These are phyloP conservation scores for Corythoichthys intestinalis DNA, from an alignment of 2,113 vertebrate genomes.

Conservation along the genomic window DNA sequence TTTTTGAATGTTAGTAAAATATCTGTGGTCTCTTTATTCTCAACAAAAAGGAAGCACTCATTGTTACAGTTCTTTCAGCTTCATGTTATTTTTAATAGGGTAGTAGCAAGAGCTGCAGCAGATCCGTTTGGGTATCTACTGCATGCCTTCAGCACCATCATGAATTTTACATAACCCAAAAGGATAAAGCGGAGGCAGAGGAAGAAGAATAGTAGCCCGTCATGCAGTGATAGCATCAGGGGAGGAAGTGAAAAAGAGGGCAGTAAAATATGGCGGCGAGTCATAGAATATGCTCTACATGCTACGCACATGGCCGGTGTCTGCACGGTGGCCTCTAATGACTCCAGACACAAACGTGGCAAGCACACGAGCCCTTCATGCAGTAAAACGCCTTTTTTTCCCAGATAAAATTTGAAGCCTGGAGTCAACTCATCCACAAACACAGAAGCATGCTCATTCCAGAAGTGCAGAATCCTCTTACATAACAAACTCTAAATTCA, in stretches of 20 bases:
- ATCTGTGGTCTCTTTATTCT: not conserved
- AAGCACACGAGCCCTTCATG: constrained; percentile 27
- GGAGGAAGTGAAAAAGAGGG: constrained; percentile 9
- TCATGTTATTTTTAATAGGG: constrained; percentile 11
- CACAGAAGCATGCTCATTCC: constrained; percentile 12
- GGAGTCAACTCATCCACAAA: constrained; percentile 41
- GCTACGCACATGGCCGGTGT: constrained; percentile 7
- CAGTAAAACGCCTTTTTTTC: constrained; percentile 16
- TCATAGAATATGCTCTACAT: constrained; percentile 9
- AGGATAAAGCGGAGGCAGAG: constrained; percentile 14
- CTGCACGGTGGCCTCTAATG: constrained; percentile 10
- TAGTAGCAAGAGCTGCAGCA: constrained; percentile 30
- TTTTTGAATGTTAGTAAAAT: not conserved
- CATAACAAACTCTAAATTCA: constrained; percentile 32
- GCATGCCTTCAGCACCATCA: constrained; percentile 16
- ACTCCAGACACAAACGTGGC: constrained; percentile 38
- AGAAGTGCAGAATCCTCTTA: constrained; percentile 25
- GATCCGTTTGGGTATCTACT: constrained; percentile 21
- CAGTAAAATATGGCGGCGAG: constrained; percentile 9
- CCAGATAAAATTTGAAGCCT: constrained; percentile 8
- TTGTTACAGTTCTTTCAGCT: constrained; percentile 10
- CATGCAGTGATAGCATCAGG: constrained; percentile 20
- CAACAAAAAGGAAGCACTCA: not conserved
- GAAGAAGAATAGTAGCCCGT: not conserved
- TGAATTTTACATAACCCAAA: constrained; percentile 49